These are phyloP conservation scores for Phrynocephalus forsythii DNA, from an alignment of 2,797 vertebrate species.

Conservation along the genomic window DNA sequence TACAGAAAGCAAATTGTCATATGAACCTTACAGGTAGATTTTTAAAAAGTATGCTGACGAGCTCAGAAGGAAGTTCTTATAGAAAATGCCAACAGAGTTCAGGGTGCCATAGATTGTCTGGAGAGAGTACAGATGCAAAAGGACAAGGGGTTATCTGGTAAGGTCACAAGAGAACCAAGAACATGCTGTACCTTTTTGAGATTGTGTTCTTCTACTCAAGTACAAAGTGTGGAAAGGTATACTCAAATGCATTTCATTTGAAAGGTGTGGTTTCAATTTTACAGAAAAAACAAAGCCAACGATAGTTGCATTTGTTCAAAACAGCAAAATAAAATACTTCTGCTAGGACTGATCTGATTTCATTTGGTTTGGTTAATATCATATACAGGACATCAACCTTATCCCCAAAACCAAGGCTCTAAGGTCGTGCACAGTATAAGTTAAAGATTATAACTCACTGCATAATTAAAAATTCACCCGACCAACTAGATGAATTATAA, in stretches of 20 bases:
- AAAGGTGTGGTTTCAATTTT: background rate
- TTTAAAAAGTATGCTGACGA: conserved; percentile 35
- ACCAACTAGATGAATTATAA: too few relatives aligned
- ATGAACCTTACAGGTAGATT: conserved; percentile 22
- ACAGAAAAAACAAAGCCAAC: too few relatives aligned
- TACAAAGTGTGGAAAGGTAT: background rate
- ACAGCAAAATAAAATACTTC: too few relatives aligned
- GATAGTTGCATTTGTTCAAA: too few relatives aligned
- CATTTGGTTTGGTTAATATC: too few relatives aligned
- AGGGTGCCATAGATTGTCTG: conserved; percentile 24
- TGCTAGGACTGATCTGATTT: too few relatives aligned
- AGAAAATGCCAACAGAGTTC: conserved; percentile 42
- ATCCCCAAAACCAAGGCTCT: too few relatives aligned
- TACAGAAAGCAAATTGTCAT: conserved; percentile 51
- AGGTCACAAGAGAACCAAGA: conserved; percentile 38
- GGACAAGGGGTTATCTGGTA: conserved; percentile 18
- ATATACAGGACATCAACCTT: too few relatives aligned
- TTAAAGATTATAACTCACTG: too few relatives aligned
- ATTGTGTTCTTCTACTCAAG: background rate
- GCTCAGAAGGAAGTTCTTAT: conserved; percentile 21
- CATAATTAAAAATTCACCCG: too few relatives aligned
- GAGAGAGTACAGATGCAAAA: conserved; percentile 11
- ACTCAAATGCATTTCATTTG: background rate
- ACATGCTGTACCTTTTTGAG: conserved; percentile 31
- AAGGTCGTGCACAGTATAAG: too few relatives aligned